Evolutionary conservation across 2,888 invertebrate genomes (phyloP), one percentile per base, ranked within the genome.

Genomic region (Tryphoninae sp.): DNA sequence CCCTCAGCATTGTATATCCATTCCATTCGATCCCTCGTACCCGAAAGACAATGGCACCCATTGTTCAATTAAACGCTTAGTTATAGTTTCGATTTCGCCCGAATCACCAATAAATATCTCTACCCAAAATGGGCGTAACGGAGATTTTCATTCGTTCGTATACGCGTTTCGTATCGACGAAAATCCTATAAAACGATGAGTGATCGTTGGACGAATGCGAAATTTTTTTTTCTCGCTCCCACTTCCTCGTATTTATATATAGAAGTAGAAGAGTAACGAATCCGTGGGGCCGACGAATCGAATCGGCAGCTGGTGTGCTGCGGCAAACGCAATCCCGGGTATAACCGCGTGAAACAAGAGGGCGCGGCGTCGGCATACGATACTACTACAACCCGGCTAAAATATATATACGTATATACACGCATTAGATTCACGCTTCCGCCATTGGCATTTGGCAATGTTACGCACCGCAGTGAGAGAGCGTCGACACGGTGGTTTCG

Each of bases 401-500:
- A 55, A 49, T 61, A 19, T 58, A 11, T 59, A 59, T n/a, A 64
- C 51, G 11, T 33, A 42, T 51, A 23, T 64, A 72, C 11, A 19
- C 62, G n/a, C 33, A 53, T 76, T 72, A 59, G 78, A 72, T 76
- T 72, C 75, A 33, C 62, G 55, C 75, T 82, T 75, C 59, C 59
- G 16, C 55, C 61, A 68, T 40, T 67, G 51, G 59, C 59, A 68
- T 64, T 65, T 33, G 33, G 75, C 75, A 49, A 61, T 49, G 65
- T 77, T 78, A 62, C 42, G 16, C 49, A 51, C 26, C 33, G 72
- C 76, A 72, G 78, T 72, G 81, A 84, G 80, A 83, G 78, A 65
- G 82, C 84, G 87, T 85, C 86, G 85, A 86, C 86, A 83, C 33
- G 33, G 81, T 79, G 84, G 86, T 87, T 89, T 88, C 87, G 89